Evolutionary conservation across 1,140 invertebrate genomes (phyloP).

Genomic region (Ericerus pela): DNA sequence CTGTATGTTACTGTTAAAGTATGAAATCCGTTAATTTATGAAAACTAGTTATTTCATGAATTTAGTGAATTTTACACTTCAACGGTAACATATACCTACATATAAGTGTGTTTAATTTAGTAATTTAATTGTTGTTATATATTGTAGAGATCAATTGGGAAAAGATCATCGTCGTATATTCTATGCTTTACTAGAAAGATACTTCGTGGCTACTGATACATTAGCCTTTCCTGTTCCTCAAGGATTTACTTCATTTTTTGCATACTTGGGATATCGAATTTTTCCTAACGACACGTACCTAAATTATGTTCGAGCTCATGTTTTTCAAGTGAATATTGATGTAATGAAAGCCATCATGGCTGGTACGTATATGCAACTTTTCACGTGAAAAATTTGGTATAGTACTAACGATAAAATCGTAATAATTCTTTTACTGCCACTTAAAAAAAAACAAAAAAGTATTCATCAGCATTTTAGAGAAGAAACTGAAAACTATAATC

Average conservation of each 20-base stretch:
- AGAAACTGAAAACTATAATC: no score
- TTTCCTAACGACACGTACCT: conserved; percentile 57
- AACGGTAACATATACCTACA: no score
- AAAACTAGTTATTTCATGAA: background rate
- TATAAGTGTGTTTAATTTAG: background rate
- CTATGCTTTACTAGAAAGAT: conserved; percentile 33
- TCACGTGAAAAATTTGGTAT: background rate
- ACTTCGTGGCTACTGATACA: conserved; percentile 57
- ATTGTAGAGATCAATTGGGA: conserved; percentile 21
- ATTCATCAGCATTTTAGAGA: no score
- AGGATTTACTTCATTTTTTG: conserved; percentile 73
- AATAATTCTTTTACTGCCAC: background rate
- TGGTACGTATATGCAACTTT: conserved; percentile 35
- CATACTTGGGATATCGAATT: conserved; percentile 62
- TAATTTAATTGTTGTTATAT: conserved; percentile 3
- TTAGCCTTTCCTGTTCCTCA: conserved; percentile 67
- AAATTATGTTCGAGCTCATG: conserved; percentile 61
- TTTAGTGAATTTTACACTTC: no score
- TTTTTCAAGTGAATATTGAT: conserved; percentile 71
- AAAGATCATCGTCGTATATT: conserved; percentile 16
- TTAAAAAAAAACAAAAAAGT: background rate
- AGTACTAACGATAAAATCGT: background rate
- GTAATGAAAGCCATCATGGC: conserved; percentile 68
- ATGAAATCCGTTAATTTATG: no score
- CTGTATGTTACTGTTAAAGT: background rate